A percentile compares a stretch with the other conserved stretches of the same genome.
These are phyloP conservation scores for Carollia perspicillata DNA, from an alignment of 2,113 vertebrate species.

Conservation along the genomic window DNA sequence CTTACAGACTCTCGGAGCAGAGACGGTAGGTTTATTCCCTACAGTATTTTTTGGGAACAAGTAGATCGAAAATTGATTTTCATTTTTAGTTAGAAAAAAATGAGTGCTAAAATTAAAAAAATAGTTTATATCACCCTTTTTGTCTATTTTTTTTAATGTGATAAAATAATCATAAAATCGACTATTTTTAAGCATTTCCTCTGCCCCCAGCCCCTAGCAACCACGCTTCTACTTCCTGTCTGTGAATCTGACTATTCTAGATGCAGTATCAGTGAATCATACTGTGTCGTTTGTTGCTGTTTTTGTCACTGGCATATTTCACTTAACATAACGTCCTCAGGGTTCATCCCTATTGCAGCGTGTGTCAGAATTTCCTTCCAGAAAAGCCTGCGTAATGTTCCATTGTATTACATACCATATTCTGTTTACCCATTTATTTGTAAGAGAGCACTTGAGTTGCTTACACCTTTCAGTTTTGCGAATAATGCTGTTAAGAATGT, in stretches of 20 bases:
- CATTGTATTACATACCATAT: neutral
- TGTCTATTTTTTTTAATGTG: neutral
- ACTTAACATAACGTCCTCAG: neutral
- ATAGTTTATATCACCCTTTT: neutral
- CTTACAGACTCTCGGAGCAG: constrained; percentile 96
- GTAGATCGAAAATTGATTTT: neutral
- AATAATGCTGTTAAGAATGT: neutral
- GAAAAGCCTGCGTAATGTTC: neutral
- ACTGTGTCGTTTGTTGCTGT: neutral
- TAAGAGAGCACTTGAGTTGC: neutral
- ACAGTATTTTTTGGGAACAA: neutral
- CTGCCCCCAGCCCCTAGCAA: neutral
- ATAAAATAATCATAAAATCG: neutral
- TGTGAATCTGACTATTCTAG: neutral
- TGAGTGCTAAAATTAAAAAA: neutral
- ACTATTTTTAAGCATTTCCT: neutral
- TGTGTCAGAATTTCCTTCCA: neutral
- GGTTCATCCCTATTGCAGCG: neutral
- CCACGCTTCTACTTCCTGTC: neutral
- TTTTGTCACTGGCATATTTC: neutral
- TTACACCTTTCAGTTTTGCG: neutral
- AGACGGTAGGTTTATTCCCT: constrained; percentile 88
- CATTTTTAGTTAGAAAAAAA: constrained; percentile 39
- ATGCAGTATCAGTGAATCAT: neutral
- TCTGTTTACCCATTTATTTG: neutral